A percentile compares a stretch with the other conserved stretches of the same genome.
Evolutionary conservation across 1,140 invertebrate species (phyloP).

Genomic region (Arctopsyche grandis): DNA sequence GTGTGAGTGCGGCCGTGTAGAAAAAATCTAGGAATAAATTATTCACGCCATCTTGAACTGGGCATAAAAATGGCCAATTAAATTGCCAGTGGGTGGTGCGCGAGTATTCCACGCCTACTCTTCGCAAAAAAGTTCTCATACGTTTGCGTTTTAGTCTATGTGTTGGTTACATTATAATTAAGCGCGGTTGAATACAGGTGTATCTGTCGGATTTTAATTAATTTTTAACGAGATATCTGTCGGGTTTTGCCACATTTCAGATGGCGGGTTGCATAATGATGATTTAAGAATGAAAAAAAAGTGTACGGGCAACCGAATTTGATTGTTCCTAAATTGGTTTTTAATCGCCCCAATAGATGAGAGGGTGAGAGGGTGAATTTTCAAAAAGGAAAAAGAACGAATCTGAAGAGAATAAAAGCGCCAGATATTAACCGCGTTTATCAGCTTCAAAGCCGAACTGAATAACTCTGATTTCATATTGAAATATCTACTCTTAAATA

Average conservation of each 20-base stretch:
- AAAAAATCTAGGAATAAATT: conserved; percentile 20
- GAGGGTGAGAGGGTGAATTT: conserved; percentile 26
- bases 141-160: background rate
- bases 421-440: conserved; percentile 38
- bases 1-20: background rate
- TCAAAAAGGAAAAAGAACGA: conserved; percentile 49
- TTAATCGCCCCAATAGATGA: conserved; percentile 53
- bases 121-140: background rate
- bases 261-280: conserved; percentile 7
- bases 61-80: conserved; percentile 43
- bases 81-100: conserved; percentile 31
- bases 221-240: background rate
- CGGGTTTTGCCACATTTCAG: background rate
- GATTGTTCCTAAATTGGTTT: conserved; percentile 56
- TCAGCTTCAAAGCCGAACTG: background rate
- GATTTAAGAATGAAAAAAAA: conserved; percentile 25
- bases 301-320: conserved; percentile 37
- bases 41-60: conserved; percentile 31
- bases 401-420: conserved; percentile 42
- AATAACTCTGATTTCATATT: conserved; percentile 22
- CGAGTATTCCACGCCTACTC: conserved; percentile 30
- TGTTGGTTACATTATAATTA: background rate
- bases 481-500: too few relatives aligned
- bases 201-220: background rate
- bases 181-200: background rate